Conservation (phyloP, 2,888 invertebrate genomes). For the Stenurella melanura region DNA sequence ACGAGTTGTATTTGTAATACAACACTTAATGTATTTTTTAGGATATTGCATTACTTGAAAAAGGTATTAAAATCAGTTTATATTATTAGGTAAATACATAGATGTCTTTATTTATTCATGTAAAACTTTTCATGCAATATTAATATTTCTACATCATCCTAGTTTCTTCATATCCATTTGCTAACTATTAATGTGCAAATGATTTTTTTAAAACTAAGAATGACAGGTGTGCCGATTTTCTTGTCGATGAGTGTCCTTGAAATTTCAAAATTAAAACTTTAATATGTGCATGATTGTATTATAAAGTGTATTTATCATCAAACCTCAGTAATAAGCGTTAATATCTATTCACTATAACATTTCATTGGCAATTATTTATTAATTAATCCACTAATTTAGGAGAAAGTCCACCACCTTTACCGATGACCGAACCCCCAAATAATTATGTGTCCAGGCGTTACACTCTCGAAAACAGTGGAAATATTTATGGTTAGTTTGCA, state of each 20-base stretch:
- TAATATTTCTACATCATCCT: not conserved
- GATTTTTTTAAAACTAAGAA: not conserved
- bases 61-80: too few species aligned
- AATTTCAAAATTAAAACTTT: not conserved
- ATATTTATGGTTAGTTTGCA: conserved; percentile 70
- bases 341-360: conserved; percentile 16
- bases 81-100: too few species aligned
- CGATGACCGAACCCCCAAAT: conserved; percentile 76
- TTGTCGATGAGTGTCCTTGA: not conserved
- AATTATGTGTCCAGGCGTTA: conserved; percentile 66
- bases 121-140: not conserved
- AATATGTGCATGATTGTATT: conserved; percentile 20
- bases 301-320: not conserved
- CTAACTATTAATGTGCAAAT: not conserved
- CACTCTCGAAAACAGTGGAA: conserved; percentile 68
- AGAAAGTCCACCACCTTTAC: conserved; percentile 78
- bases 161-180: not conserved
- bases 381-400: conserved; percentile 67
- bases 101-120: too few species aligned
- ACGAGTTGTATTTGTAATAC: too few species aligned
- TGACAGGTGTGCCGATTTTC: conserved; percentile 3
- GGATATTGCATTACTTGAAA: too few species aligned
- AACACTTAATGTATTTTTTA: too few species aligned
- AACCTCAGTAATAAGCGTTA: conserved; percentile 7
- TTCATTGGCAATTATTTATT: conserved; percentile 35